A percentile compares a stretch with the other conserved stretches of the same genome.
phyloP scores from a whole-genome alignment of 2,797 vertebrate species.

The Spinus pinus region DNA sequence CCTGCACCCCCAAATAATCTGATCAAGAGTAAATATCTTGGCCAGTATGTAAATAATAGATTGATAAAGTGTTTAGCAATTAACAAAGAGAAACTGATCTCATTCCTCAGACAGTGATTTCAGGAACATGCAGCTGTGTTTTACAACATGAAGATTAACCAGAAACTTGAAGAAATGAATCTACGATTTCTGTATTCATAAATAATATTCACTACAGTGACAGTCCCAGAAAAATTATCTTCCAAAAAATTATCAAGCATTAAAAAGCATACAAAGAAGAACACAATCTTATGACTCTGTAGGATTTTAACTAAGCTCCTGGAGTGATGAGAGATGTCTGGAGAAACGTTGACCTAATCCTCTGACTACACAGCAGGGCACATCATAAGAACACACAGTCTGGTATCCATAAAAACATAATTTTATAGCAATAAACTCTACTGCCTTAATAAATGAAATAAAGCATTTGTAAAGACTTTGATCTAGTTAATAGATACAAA shows the following conservation, averaged over 20 bases:
- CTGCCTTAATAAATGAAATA: constrained; percentile 1
- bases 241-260: neutral
- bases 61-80: neutral
- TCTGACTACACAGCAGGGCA: neutral
- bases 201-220: neutral
- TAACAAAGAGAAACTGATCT: neutral
- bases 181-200: neutral
- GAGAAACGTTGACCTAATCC: neutral
- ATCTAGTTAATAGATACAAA: constrained; percentile 35
- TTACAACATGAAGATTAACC: neutral
- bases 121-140: neutral
- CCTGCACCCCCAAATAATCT: rapidly evolving
- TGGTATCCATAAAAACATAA: neutral
- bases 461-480: neutral
- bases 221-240: neutral
- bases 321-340: neutral
- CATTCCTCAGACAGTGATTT: neutral
- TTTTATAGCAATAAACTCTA: constrained; percentile 9
- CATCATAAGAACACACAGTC: neutral
- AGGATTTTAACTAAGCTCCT: neutral
- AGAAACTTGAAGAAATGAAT: neutral
- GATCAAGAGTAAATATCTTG: neutral
- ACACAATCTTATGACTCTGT: neutral
- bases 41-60: neutral
- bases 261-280: neutral